Percentiles rank a stretch among this genome's conserved stretches.
phyloP scores from a whole-genome alignment of 1,140 invertebrate species.

The Andricus grossulariae region DNA sequence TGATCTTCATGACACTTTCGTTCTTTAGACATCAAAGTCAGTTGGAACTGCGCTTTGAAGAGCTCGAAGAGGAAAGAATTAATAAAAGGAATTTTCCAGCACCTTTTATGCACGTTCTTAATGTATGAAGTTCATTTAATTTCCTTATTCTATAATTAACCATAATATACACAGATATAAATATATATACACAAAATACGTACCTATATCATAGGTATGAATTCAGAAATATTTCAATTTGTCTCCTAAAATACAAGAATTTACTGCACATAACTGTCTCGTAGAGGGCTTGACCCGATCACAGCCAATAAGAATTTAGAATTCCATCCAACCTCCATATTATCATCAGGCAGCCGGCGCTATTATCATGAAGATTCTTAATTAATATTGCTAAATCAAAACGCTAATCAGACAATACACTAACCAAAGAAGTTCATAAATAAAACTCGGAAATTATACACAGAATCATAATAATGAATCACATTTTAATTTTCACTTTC shows the following conservation, averaged over 20 bases:
- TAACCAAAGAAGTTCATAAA: background rate
- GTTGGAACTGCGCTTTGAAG: background rate
- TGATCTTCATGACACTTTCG: conserved; percentile 9
- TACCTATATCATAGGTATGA: too few species aligned
- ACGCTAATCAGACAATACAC: background rate
- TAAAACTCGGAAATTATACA: background rate
- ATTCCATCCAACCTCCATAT: background rate
- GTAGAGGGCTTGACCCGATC: conserved; percentile 18
- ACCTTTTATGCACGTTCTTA: too few species aligned
- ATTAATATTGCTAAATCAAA: background rate
- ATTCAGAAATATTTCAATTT: background rate
- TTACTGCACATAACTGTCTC: background rate
- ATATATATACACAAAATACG: too few species aligned
- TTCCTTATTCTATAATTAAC: too few species aligned
- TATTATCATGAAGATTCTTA: background rate
- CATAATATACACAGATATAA: too few species aligned
- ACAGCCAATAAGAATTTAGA: background rate
- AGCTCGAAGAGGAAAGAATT: too few species aligned
- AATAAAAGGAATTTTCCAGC: conserved; percentile 1
- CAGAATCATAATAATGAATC: too few species aligned
- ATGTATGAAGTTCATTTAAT: too few species aligned
- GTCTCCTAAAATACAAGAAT: background rate
- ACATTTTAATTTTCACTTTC: too few species aligned
- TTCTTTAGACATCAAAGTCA: background rate
- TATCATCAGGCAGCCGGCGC: background rate